These are phyloP conservation scores for Hesperia comma DNA, from an alignment of 2,888 invertebrate genomes.

Conservation along the genomic window DNA sequence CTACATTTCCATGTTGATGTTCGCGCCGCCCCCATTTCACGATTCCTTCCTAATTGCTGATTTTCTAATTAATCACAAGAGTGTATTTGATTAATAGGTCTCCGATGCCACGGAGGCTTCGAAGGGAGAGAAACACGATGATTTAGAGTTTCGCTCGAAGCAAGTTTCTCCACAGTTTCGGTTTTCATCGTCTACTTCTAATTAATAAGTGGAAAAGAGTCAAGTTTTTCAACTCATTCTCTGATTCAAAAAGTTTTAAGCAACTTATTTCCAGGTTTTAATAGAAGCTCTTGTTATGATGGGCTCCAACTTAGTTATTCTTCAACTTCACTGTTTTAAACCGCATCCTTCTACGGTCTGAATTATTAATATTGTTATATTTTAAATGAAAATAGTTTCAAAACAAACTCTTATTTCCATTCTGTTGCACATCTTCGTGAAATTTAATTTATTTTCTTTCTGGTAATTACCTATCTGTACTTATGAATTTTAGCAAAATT, in stretches of 20 bases:
- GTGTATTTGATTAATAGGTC: conserved; percentile 80
- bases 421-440: neutral
- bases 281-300: conserved; percentile 38
- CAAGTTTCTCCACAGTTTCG: conserved; percentile 50
- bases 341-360: conserved; percentile 22
- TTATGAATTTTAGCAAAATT: neutral
- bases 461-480: neutral
- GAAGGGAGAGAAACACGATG: conserved; percentile 54
- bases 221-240: conserved; percentile 36
- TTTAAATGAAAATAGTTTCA: conserved; percentile 10
- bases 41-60: conserved; percentile 75
- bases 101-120: conserved; percentile 52
- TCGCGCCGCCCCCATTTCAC: conserved; percentile 57
- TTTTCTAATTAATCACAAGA: conserved; percentile 80
- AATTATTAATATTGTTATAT: conserved; percentile 28
- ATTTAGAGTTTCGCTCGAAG: conserved; percentile 63
- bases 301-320: conserved; percentile 31
- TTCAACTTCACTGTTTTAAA: conserved; percentile 33
- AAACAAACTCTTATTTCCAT: conserved; percentile 23
- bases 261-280: conserved; percentile 37
- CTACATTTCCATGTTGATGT: conserved; percentile 16
- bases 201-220: conserved; percentile 62
- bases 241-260: conserved; percentile 28
- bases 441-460: neutral
- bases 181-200: conserved; percentile 57